Conservation (phyloP, 2,797 vertebrate genomes). For the Chromobotia macracanthus region DNA sequence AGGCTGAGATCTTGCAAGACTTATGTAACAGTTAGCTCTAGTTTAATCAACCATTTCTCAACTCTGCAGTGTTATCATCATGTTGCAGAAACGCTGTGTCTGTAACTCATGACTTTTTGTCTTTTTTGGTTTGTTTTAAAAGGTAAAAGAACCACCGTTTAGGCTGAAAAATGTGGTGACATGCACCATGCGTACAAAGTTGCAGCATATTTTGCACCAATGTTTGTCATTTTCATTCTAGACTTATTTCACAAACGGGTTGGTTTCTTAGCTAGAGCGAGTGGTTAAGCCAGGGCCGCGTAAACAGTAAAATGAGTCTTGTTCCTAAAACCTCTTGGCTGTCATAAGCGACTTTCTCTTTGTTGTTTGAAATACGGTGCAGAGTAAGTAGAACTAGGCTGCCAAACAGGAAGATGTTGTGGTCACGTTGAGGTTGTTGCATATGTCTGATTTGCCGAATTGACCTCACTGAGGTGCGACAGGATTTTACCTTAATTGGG, state of each 20-base stretch:
- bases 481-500: conserved; percentile 54
- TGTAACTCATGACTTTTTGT: background rate
- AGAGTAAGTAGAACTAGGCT: conserved; percentile 63
- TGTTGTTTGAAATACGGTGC: conserved; percentile 56
- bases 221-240: background rate
- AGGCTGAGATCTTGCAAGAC: conserved; percentile 12
- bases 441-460: conserved; percentile 33
- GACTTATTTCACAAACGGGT: background rate
- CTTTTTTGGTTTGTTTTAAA: background rate
- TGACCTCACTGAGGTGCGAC: conserved; percentile 39
- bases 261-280: background rate
- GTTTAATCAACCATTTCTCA: conserved; percentile 4
- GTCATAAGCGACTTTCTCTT: background rate
- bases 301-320: background rate
- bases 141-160: background rate
- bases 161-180: background rate
- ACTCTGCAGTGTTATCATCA: background rate
- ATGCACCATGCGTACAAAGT: background rate
- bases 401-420: conserved; percentile 59
- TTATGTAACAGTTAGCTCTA: conserved; percentile 21
- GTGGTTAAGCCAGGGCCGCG: background rate
- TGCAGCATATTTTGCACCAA: background rate
- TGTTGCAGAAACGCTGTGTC: background rate
- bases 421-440: conserved; percentile 52
- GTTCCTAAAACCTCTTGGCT: too few species aligned